Conservation (phyloP, 2,888 invertebrate genomes). For the Phasia obesa region DNA sequence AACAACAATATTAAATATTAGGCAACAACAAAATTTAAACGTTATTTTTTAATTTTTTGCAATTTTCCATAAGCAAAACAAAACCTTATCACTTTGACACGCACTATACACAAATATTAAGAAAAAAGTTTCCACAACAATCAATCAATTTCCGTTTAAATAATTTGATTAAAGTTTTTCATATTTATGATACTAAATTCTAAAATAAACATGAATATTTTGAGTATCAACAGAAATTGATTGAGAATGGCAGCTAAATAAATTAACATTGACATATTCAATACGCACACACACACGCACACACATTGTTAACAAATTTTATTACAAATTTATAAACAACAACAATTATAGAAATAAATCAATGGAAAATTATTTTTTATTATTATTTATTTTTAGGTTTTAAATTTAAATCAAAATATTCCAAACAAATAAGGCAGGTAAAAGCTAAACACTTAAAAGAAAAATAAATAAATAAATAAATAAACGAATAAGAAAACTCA, state of each 20-base stretch:
- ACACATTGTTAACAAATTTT: constrained; percentile 21
- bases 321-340: constrained; percentile 19
- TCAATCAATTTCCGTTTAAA: not conserved
- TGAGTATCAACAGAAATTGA: constrained; percentile 39
- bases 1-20: too few relatives aligned
- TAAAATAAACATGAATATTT: constrained; percentile 34
- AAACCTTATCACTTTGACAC: not conserved
- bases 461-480: constrained; percentile 12
- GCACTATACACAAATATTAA: not conserved
- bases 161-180: not conserved
- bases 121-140: not conserved
- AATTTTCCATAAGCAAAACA: not conserved
- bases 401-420: not conserved
- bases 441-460: constrained; percentile 28
- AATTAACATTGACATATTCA: constrained; percentile 33
- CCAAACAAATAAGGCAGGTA: constrained; percentile 10
- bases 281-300: constrained; percentile 53
- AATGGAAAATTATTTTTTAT: not conserved
- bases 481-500: too few relatives aligned
- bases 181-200: not conserved
- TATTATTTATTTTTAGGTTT: not conserved
- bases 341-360: constrained; percentile 30
- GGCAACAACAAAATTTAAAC: too few relatives aligned
- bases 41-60: not conserved
- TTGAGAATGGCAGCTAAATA: constrained; percentile 39